Evolutionary conservation across 1,140 invertebrate genomes (phyloP), one percentile per base, ranked within the genome.

Genomic region (Manduca sexta): DNA sequence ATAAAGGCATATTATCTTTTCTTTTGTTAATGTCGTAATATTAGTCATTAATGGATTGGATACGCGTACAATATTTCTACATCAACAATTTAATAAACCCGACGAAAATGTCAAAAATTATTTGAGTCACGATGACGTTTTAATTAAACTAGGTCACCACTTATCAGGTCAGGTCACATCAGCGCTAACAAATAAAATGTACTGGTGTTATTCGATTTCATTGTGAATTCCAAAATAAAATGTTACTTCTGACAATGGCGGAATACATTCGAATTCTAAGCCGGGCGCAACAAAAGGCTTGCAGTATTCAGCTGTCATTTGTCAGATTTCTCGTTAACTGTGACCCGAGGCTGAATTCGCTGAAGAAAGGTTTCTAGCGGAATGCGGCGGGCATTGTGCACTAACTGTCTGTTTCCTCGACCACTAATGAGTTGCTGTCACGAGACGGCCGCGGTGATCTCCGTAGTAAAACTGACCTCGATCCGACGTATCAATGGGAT

Each of bases 391-490:
- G 56, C 51, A 68, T 70, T 77, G 65, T 76, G 56, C 44, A 39
- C 46, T 59, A 67, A 67, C 66, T 45, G 56, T 69, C 62, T 69
- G 69, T 49, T 56, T 68, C 21, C 61, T 68, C 52, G 46, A 31
- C 48, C 4, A 50, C 67, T 80, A 77, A 77, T 77, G 74, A 80
- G 72, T 48, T 50, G 44, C 50, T 40, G 61, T 59, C 56, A 58
- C 54, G 63, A 60, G 61, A 37, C 43, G 16, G 26, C 41, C 12
- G 30, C 49, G 30, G 46, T 17, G 42, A 49, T 53, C 16, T 51
- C 10, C 37, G 41, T 56, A 56, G 45, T 56, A 48, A 56, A 48
- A 37, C 29, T 41, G 46, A 49, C 52, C 52, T 49, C 46, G 46
- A 49, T 49, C 11, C 17, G 16, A 21, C 7, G 7, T 14, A 3